phyloP scores from a whole-genome alignment of 2,797 vertebrate species.

The Xenops minutus region DNA sequence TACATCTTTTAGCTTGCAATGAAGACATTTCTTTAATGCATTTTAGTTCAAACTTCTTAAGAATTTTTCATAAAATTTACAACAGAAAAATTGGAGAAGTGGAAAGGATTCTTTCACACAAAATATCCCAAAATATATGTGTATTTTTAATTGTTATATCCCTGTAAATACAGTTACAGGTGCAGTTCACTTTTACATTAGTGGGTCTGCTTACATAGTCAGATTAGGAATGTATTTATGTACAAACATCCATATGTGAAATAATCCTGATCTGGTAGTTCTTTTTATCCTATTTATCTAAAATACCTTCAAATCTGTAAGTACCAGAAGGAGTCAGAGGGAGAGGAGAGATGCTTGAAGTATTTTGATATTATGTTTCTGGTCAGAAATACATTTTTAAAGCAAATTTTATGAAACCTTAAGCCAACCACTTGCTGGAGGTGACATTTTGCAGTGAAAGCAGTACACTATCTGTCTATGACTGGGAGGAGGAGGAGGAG shows the following conservation, averaged over 20 bases:
- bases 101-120: background rate
- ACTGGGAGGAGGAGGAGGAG: background rate
- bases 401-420: background rate
- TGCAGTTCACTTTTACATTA: background rate
- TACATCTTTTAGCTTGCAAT: background rate
- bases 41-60: background rate
- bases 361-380: background rate
- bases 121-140: background rate
- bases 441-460: background rate
- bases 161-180: background rate
- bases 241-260: background rate
- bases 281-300: background rate
- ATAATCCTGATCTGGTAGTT: background rate
- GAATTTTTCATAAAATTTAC: background rate
- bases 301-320: background rate
- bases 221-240: background rate
- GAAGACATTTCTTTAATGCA: background rate
- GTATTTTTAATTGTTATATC: background rate
- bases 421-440: background rate
- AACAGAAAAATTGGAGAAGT: background rate
- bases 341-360: background rate
- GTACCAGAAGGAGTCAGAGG: background rate
- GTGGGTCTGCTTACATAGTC: background rate
- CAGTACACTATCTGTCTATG: background rate
- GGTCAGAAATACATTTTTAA: background rate